Percentiles rank a stretch among this genome's conserved stretches.
Evolutionary conservation across 1,140 invertebrate species (phyloP).

Genomic region (Drosophila subpulchrella): DNA sequence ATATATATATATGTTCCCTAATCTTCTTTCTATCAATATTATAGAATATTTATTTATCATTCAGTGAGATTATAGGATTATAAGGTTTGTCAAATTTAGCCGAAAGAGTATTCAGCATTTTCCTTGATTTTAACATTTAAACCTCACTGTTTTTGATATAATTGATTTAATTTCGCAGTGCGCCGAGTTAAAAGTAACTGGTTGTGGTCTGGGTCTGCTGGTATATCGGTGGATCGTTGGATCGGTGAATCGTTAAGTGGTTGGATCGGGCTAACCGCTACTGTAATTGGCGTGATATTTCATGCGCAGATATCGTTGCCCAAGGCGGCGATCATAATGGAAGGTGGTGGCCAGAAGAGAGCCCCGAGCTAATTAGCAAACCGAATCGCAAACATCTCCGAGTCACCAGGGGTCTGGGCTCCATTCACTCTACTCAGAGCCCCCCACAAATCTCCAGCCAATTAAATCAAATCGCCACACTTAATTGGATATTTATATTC

Average conservation of each 20-base stretch:
- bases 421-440: slow-evolving; percentile 5
- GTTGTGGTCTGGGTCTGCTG: slow-evolving; percentile 12
- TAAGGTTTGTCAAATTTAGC: background rate
- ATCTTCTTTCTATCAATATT: too few species aligned
- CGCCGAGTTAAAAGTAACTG: slow-evolving; percentile 57
- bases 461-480: slow-evolving; percentile 38
- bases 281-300: slow-evolving; percentile 78
- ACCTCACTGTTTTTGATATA: slow-evolving; percentile 51
- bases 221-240: slow-evolving; percentile 4
- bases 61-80: too few species aligned
- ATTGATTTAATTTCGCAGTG: slow-evolving; percentile 77
- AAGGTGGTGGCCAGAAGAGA: slow-evolving; percentile 14
- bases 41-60: too few species aligned
- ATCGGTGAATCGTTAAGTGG: slow-evolving; percentile 15
- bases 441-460: slow-evolving; percentile 13
- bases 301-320: slow-evolving; percentile 65
- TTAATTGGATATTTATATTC: slow-evolving; percentile 55
- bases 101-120: slow-evolving; percentile 1
- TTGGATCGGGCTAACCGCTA: slow-evolving; percentile 18
- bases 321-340: slow-evolving; percentile 48
- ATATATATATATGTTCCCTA: too few species aligned
- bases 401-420: slow-evolving; percentile 11
- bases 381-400: slow-evolving; percentile 27
- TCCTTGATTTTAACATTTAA: background rate
- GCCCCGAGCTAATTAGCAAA: slow-evolving; percentile 39